phyloP scores from a whole-genome alignment of 2,797 vertebrate species.

The Coracias cyanogaster region DNA sequence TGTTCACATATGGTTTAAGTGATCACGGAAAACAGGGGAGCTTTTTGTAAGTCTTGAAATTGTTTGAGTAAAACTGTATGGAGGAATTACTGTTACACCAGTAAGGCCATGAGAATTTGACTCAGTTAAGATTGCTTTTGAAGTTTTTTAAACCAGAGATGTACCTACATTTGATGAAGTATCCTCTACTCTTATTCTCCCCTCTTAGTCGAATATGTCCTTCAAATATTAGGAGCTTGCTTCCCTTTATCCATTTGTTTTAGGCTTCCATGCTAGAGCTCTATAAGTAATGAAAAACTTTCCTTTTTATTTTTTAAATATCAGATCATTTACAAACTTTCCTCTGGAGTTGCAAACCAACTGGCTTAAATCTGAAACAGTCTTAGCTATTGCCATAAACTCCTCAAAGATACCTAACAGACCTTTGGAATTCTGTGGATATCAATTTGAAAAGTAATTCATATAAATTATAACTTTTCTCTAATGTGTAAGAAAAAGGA shows the following conservation, averaged over 20 bases:
- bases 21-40: neutral
- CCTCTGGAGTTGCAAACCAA: neutral
- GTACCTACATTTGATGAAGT: neutral
- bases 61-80: neutral
- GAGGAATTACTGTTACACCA: neutral
- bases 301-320: neutral
- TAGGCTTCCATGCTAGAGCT: neutral
- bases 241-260: neutral
- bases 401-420: neutral
- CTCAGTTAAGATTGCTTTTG: neutral
- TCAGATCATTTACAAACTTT: neutral
- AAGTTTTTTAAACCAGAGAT: neutral
- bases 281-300: neutral
- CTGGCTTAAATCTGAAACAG: neutral
- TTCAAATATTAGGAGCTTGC: neutral
- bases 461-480: neutral
- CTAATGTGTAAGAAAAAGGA: neutral
- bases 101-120: neutral
- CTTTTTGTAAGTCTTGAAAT: neutral
- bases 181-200: neutral
- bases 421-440: neutral
- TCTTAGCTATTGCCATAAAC: neutral
- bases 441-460: neutral
- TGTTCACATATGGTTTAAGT: neutral
- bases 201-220: neutral